Evolutionary conservation across 53 echinoderm and acorn worm species (phyloP), one percentile per base, ranked within the genome.

Genomic region (Astropecten irregularis): DNA sequence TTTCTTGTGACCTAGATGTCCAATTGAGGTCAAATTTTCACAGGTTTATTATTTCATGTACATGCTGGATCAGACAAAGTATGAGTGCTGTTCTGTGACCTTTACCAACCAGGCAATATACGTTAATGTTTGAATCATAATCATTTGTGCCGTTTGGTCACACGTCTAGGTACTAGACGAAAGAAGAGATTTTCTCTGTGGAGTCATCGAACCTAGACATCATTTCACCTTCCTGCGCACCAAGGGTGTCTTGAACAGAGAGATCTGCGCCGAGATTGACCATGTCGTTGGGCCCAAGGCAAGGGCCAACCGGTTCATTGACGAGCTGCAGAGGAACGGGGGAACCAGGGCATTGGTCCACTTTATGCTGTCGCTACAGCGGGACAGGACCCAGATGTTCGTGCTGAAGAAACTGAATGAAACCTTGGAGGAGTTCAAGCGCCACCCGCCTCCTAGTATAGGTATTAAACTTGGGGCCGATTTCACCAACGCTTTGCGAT

Each of bases 151-250:
- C n/a, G n/a, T n/a, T n/a, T n/a, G n/a, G n/a, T n/a, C n/a, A n/a
- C n/a, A n/a, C 21, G 36, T 66, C 3, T 13, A 87, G 87, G 87
- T 88, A 2, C 50, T 88, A 66, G 79, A 88, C 11, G 83, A 88
- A 3, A 61, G 65, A 25, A 35, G 83, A 40, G 72, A 72, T 11
- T 88, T 88, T 40, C 79, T 88, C 3, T 88, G 88, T 58, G 74
- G 74, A 64, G 51, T 36, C 2, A 73, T 83, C 51, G 49, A 71
- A 16, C 83, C 88, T 0, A 34, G 20, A n/a, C 71, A 64, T 32
- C 82, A 88, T 37, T 83, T 37, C 40, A 53, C 83, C 15, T 88
- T 63, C 36, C 67, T 83, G 19, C 67, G 88, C 39, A 60, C 73
- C 34, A 26, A 72, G 29, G 30, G 60, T 4, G 53, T 88, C 63